These are phyloP conservation scores for Drosophila fuyamai DNA, from an alignment of 1,140 invertebrate species.

Conservation along the genomic window DNA sequence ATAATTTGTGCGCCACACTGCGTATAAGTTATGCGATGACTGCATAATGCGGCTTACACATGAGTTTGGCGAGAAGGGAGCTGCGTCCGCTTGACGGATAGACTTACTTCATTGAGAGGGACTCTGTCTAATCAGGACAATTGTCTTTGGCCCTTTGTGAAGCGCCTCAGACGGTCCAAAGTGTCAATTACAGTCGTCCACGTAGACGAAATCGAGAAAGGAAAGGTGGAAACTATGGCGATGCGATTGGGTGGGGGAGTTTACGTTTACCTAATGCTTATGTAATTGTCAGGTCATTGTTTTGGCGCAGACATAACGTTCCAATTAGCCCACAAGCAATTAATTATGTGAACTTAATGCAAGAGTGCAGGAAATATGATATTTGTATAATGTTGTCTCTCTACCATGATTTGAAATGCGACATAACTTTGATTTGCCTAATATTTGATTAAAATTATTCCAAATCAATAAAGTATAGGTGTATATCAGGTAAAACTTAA, in stretches of 20 bases:
- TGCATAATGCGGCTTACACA: conserved; percentile 45
- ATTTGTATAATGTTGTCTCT: not conserved
- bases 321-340: conserved; percentile 61
- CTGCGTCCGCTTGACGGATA: conserved; percentile 32
- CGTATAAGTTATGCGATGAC: conserved; percentile 56
- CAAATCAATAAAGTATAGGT: too few species aligned
- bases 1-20: conserved; percentile 55
- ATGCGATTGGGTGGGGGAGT: not conserved
- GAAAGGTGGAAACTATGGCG: conserved; percentile 18
- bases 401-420: too few species aligned
- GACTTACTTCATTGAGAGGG: conserved; percentile 29
- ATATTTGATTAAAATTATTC: too few species aligned
- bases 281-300: conserved; percentile 75
- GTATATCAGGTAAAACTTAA: too few species aligned
- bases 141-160: conserved; percentile 62
- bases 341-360: conserved; percentile 59
- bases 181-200: conserved; percentile 74
- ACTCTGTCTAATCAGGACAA: conserved; percentile 57
- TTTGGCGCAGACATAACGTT: conserved; percentile 61
- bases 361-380: not conserved
- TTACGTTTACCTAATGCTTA: conserved; percentile 52
- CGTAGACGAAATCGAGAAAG: conserved; percentile 4
- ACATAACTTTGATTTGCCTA: too few species aligned
- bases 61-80: not conserved
- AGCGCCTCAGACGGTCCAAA: conserved; percentile 30